phyloP scores from a whole-genome alignment of 2,888 invertebrate species.

The Nemotelus nigrinus region DNA sequence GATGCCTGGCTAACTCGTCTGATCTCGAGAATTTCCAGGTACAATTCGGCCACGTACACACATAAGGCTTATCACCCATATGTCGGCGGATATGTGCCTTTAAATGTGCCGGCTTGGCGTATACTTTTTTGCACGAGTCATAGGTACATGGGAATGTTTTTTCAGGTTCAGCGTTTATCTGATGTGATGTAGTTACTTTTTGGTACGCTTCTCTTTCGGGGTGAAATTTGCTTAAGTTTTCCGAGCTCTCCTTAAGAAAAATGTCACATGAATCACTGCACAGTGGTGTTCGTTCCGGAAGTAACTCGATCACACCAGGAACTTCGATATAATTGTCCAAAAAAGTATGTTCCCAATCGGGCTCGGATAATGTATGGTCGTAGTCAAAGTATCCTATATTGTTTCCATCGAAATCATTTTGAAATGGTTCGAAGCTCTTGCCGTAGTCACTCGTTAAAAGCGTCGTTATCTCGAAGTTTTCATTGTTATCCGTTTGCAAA shows the following conservation, averaged over 20 bases:
- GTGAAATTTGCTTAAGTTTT: constrained; percentile 58
- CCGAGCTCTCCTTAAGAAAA: constrained; percentile 66
- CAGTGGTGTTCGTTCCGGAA: constrained; percentile 68
- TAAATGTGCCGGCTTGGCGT: constrained; percentile 89
- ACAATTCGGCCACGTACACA: constrained; percentile 82
- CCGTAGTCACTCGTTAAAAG: constrained; percentile 40
- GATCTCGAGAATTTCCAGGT: constrained; percentile 94
- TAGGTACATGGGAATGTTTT: constrained; percentile 73
- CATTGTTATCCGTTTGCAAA: constrained; percentile 48
- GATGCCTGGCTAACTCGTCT: constrained; percentile 91
- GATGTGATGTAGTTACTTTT: neutral
- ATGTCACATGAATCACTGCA: constrained; percentile 69
- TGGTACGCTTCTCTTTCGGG: constrained; percentile 11
- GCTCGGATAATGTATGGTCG: constrained; percentile 13
- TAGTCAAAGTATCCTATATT: constrained; percentile 21
- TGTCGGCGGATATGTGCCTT: constrained; percentile 89
- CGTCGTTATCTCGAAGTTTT: constrained; percentile 41
- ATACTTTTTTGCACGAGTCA: constrained; percentile 79
- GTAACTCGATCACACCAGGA: constrained; percentile 59
- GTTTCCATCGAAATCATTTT: constrained; percentile 49
- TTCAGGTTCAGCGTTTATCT: neutral
- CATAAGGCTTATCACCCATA: constrained; percentile 79
- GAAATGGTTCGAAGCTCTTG: constrained; percentile 48
- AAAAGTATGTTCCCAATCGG: constrained; percentile 62
- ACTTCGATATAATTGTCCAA: constrained; percentile 62